Conservation (phyloP, 2,113 vertebrate genomes). For the Muntiacus muntjak region DNA sequence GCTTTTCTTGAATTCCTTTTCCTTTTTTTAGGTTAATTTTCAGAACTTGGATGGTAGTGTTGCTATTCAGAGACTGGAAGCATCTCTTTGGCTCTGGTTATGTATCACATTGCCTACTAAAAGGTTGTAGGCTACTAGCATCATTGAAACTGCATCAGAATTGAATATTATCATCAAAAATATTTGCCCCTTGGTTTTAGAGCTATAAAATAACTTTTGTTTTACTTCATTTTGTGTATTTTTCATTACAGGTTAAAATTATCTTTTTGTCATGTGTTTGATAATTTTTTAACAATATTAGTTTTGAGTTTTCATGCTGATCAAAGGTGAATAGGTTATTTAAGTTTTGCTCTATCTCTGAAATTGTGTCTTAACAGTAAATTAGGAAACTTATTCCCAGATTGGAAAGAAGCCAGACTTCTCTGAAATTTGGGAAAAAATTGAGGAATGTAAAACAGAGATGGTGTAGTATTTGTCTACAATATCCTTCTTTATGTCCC, state of each 20-base stretch:
- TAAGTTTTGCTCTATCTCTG: not conserved
- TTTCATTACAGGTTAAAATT: not conserved
- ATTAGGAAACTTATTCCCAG: not conserved
- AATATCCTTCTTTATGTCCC: not conserved
- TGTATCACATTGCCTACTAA: not conserved
- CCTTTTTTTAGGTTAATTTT: not conserved
- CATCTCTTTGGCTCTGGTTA: not conserved
- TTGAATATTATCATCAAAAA: not conserved
- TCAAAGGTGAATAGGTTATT: not conserved
- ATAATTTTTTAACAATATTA: not conserved
- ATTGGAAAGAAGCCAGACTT: not conserved
- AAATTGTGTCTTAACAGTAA: not conserved
- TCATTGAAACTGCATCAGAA: not conserved
- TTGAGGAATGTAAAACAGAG: not conserved
- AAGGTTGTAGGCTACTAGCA: not conserved
- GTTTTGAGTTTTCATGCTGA: not conserved
- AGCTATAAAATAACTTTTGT: not conserved
- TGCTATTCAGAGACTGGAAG: not conserved
- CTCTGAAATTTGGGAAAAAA: not conserved
- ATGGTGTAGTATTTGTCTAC: not conserved
- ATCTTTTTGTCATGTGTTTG: not conserved
- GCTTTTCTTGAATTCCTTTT: not conserved
- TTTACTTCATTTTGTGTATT: constrained; percentile 25
- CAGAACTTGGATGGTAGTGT: not conserved
- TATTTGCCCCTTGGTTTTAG: not conserved